phyloP scores from a whole-genome alignment of 1,140 invertebrate genomes.

The Berghia stephanieae region DNA sequence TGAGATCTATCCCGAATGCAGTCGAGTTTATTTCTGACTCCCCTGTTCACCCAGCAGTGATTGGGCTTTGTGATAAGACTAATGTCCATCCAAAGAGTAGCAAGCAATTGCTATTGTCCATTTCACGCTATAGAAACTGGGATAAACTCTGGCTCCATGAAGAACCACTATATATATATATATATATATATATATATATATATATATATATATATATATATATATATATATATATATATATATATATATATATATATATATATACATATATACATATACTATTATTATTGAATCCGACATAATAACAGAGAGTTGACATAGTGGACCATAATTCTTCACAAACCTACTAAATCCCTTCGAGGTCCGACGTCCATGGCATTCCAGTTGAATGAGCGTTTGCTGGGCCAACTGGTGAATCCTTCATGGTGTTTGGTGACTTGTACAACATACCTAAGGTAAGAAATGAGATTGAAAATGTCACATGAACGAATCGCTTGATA shows the following conservation, averaged over 20 bases:
- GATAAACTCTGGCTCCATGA: too few species aligned
- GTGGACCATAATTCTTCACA: slow-evolving; percentile 4
- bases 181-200: not conserved
- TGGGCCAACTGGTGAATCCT: slow-evolving; percentile 59
- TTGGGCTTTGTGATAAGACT: too few species aligned
- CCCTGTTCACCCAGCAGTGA: too few species aligned
- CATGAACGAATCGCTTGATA: too few species aligned
- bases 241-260: not conserved
- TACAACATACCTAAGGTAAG: slow-evolving; percentile 63
- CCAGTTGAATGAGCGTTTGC: slow-evolving; percentile 59
- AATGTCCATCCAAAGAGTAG: too few species aligned
- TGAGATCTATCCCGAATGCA: too few species aligned
- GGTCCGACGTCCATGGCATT: slow-evolving; percentile 61
- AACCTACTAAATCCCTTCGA: slow-evolving; percentile 57
- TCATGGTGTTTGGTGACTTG: slow-evolving; percentile 64
- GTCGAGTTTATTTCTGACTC: too few species aligned
- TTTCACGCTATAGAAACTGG: too few species aligned
- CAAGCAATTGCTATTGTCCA: too few species aligned
- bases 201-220: not conserved
- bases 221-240: not conserved
- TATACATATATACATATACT: not conserved
- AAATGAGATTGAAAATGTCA: too few species aligned
- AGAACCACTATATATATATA: too few species aligned
- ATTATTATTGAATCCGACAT: not conserved
- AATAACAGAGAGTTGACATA: not conserved